These are phyloP conservation scores for Brachionichthys hirsutus DNA, from an alignment of 2,113 vertebrate species.

Conservation along the genomic window DNA sequence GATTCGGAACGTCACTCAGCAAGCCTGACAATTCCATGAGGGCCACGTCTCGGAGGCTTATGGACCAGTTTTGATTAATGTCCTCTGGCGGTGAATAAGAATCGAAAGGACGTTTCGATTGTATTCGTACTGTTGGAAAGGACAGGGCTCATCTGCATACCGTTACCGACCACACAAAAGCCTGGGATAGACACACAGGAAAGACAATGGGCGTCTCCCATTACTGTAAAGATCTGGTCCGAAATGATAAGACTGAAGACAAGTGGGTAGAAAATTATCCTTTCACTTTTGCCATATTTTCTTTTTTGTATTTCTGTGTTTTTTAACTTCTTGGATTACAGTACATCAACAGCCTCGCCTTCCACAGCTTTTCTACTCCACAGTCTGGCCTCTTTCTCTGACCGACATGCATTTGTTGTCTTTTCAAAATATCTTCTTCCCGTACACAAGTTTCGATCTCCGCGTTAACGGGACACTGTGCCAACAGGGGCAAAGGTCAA, in stretches of 20 bases:
- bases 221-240: neutral
- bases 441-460: too few species aligned
- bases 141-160: neutral
- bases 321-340: neutral
- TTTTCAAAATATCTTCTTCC: too few species aligned
- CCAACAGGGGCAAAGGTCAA: neutral
- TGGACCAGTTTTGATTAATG: conserved; percentile 62
- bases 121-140: neutral
- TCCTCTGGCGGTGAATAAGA: conserved; percentile 28
- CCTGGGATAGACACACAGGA: too few species aligned
- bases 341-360: neutral
- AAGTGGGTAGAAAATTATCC: too few species aligned
- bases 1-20: neutral
- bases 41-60: conserved; percentile 41
- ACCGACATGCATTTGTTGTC: too few species aligned
- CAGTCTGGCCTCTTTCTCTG: neutral
- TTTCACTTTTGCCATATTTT: too few species aligned
- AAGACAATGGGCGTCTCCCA: too few species aligned
- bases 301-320: neutral
- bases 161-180: too few species aligned
- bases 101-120: too few species aligned
- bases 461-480: too few species aligned
- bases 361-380: neutral
- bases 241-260: conserved; percentile 1
- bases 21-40: conserved; percentile 40